Evolutionary conservation across 2,888 invertebrate genomes (phyloP), one percentile per base, ranked within the genome.

Genomic region (Lydus trimaculatus): DNA sequence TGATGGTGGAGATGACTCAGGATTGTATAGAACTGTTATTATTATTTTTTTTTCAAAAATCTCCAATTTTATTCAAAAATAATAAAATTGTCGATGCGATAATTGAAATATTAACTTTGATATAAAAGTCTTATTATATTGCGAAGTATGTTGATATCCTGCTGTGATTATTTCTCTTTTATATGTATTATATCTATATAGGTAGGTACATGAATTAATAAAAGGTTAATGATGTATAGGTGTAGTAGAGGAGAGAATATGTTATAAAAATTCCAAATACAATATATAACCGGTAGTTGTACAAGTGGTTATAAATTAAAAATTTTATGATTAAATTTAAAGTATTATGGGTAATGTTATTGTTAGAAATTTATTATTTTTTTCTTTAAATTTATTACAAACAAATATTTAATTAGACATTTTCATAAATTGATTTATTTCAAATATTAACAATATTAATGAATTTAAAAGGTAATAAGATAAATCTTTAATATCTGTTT

Each of bases 11-110:
- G 43, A 61, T 60, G 15, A 23, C 7, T n/a, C 71, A 67, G 67
- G 70, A 65, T 62, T 69, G 71, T 64, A 31, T 64, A 58, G 28
- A 13, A 61, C 28, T 25, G 11, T 43, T 43, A 7, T n/a, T n/a
- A n/a, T n/a, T n/a, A n/a, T n/a, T n/a, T n/a, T n/a, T n/a, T n/a
- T 43, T 17, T 43, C 7, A n/a, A 43, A 43, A 43, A 43, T 43
- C 8, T 3, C 17, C 43, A n/a, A 43, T 43, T 39, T n/a, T n/a
- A 1, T 0, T 17, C 17, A 13, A 4, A 3, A 5, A 17, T 6
- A 6, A 6, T n/a, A 1, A 5, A 15, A 15, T 43, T 43, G 4
- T 7, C 8, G 7, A 15, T 33, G n/a, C n/a, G 13, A 17, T 48
- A 48, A 48, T 48, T 48, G 20, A 48, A 48, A 20, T 48, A 48